Evolutionary conservation across 2,888 invertebrate species (phyloP).

Genomic region (Drosophila anomelani): DNA sequence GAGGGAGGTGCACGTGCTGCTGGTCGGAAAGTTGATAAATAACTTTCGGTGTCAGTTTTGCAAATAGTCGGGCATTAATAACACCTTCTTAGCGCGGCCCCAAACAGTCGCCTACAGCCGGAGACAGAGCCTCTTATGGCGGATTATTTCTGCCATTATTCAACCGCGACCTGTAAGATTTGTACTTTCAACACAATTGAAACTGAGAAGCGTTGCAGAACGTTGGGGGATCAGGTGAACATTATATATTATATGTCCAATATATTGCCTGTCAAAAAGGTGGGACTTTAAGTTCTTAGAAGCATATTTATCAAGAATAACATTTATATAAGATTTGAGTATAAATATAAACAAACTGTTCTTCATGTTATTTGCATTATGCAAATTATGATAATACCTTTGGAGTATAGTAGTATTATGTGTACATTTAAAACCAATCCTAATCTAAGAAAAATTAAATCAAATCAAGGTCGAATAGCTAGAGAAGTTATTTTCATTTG

Average conservation of each 20-base stretch:
- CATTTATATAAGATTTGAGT: fast-evolving
- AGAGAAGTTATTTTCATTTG: slow-evolving; percentile 1
- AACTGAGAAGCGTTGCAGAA: slow-evolving; percentile 27
- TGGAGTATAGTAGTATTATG: not conserved
- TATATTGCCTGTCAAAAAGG: not conserved
- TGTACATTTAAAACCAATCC: not conserved
- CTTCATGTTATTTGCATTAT: not conserved
- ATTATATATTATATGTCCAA: not conserved
- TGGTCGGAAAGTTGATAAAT: slow-evolving; percentile 58
- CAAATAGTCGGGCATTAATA: slow-evolving; percentile 71
- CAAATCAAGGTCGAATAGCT: not conserved
- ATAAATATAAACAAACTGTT: not conserved
- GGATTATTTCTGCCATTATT: slow-evolving; percentile 32
- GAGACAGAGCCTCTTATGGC: slow-evolving; percentile 32
- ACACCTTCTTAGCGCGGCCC: slow-evolving; percentile 57
- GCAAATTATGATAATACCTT: not conserved
- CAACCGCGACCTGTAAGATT: slow-evolving; percentile 5
- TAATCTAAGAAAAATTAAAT: not conserved
- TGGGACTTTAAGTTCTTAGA: not conserved
- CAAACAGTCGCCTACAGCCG: slow-evolving; percentile 30
- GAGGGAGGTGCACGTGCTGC: slow-evolving; percentile 59
- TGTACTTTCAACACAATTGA: slow-evolving; percentile 38
- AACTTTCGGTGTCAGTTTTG: slow-evolving; percentile 65
- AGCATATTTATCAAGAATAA: not conserved
- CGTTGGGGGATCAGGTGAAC: slow-evolving; percentile 20